Percentiles rank a stretch among this genome's conserved stretches.
phyloP scores from a whole-genome alignment of 2,888 invertebrate genomes.

The Hetaerina titia region DNA sequence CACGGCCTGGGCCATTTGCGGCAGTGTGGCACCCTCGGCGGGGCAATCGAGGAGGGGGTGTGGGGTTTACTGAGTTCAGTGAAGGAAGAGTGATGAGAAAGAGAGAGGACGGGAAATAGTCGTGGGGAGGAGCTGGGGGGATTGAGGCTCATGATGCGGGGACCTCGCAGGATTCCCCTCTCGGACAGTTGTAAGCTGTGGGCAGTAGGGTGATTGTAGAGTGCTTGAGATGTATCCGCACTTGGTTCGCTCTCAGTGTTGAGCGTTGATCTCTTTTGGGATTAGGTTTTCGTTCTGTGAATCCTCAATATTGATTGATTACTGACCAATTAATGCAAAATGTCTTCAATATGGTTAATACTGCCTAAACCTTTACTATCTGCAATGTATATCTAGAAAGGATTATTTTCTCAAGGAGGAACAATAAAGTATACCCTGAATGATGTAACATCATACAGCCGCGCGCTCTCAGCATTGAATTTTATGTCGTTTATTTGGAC shows the following conservation, averaged over 20 bases:
- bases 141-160: neutral
- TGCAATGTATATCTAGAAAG: too few species aligned
- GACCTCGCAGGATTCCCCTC: neutral
- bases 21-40: neutral
- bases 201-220: neutral
- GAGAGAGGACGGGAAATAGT: neutral
- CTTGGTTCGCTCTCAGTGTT: too few species aligned
- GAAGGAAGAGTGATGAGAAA: slow-evolving; percentile 20
- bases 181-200: neutral
- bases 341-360: too few species aligned
- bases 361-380: too few species aligned
- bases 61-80: neutral
- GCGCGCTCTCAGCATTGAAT: too few species aligned
- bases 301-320: neutral
- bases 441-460: too few species aligned
- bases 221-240: neutral
- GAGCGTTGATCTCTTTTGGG: neutral
- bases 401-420: too few species aligned
- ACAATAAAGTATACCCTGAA: too few species aligned
- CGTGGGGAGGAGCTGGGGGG: neutral
- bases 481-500: too few species aligned
- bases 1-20: slow-evolving; percentile 22
- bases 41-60: neutral
- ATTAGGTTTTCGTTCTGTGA: neutral
- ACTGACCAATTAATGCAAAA: too few species aligned